These are phyloP conservation scores for Cataglyphis hispanica DNA, from an alignment of 1,140 invertebrate species.

Conservation along the genomic window DNA sequence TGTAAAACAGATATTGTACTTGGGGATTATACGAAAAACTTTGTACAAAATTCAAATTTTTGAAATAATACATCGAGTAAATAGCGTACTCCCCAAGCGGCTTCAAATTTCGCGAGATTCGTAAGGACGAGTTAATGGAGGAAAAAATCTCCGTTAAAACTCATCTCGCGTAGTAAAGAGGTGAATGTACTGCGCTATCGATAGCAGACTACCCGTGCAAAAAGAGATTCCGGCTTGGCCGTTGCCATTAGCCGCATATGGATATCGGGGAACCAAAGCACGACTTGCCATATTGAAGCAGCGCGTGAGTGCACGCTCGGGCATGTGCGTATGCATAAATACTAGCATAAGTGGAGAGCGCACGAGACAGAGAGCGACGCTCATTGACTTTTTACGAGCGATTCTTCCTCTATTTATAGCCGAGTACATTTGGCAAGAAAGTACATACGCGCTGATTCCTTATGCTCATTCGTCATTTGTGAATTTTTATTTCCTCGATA, in stretches of 20 bases:
- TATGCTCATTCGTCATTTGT: slow-evolving; percentile 20
- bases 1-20: background rate
- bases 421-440: slow-evolving; percentile 13
- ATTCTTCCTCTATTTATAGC: slow-evolving; percentile 37
- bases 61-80: slow-evolving; percentile 25
- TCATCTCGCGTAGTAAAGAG: slow-evolving; percentile 26
- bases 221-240: slow-evolving; percentile 47
- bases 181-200: slow-evolving; percentile 54
- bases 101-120: slow-evolving; percentile 28
- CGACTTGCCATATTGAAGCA: slow-evolving; percentile 39
- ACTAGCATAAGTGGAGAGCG: background rate
- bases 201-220: slow-evolving; percentile 51
- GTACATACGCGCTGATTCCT: background rate
- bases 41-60: slow-evolving; percentile 10
- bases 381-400: slow-evolving; percentile 50
- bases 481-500: background rate
- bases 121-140: slow-evolving; percentile 30
- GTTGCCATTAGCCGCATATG: slow-evolving; percentile 51
- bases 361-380: slow-evolving; percentile 2
- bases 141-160: slow-evolving; percentile 30
- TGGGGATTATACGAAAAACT: background rate
- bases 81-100: background rate
- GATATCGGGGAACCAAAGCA: slow-evolving; percentile 53
- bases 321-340: slow-evolving; percentile 29
- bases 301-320: slow-evolving; percentile 1